These are phyloP conservation scores for Melipona beecheii DNA, from an alignment of 2,888 invertebrate species.

Conservation along the genomic window DNA sequence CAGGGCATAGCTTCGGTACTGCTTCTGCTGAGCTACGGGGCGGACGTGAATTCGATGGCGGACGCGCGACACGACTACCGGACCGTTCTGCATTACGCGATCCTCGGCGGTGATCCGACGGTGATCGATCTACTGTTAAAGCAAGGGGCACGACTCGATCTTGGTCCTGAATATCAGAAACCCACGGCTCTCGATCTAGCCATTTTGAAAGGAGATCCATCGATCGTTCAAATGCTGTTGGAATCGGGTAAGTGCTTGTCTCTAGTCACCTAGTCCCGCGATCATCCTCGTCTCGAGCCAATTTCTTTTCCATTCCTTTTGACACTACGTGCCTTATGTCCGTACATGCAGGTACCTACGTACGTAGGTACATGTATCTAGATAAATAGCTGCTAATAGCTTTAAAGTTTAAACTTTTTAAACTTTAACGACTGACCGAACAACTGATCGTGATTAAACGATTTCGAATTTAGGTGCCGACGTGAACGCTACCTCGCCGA, in stretches of 20 bases:
- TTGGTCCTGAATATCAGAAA: slow-evolving; percentile 87
- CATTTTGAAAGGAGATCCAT: slow-evolving; percentile 92
- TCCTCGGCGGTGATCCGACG: slow-evolving; percentile 89
- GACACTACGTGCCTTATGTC: no score
- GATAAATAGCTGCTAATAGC: no score
- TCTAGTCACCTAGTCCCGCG: not conserved
- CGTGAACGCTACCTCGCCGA: slow-evolving; percentile 92
- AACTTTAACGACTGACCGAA: no score
- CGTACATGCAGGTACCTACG: no score
- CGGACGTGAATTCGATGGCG: slow-evolving; percentile 94
- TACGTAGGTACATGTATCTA: no score
- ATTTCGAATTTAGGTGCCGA: slow-evolving; percentile 87
- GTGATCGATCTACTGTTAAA: slow-evolving; percentile 92
- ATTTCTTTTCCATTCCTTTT: no score
- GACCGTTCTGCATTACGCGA: slow-evolving; percentile 95
- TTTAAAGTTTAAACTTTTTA: no score
- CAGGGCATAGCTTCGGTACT: slow-evolving; percentile 91
- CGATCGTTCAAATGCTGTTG: slow-evolving; percentile 89
- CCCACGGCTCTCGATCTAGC: slow-evolving; percentile 94
- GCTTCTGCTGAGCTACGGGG: slow-evolving; percentile 91
- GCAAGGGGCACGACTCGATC: slow-evolving; percentile 91
- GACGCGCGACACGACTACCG: slow-evolving; percentile 94
- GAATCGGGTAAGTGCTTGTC: slow-evolving; percentile 86
- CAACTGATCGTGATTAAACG: not conserved
- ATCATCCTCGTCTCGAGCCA: no score